Conservation (phyloP, 92 coral and sea anemone species). For the Heliopora coerulea region DNA sequence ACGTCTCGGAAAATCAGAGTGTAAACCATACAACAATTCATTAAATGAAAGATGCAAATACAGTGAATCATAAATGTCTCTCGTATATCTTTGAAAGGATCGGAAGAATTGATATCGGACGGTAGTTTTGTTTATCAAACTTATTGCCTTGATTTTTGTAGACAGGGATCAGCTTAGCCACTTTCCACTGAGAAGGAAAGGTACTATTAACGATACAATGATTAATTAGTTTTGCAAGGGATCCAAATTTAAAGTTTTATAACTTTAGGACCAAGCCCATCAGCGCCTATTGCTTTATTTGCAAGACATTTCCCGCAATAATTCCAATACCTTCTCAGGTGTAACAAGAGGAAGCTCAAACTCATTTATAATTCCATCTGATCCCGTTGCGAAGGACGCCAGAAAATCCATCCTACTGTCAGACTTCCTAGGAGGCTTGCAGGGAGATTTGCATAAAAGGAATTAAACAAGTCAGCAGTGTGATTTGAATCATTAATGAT, state of each 20-base stretch:
- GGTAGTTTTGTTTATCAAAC: slow-evolving; percentile 5
- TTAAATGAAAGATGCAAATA: slow-evolving; percentile 5
- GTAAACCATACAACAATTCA: slow-evolving; percentile 34
- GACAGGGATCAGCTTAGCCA: slow-evolving; percentile 20
- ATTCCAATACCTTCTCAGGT: slow-evolving; percentile 22
- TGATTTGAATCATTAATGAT: slow-evolving; percentile 20
- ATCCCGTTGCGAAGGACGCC: background rate
- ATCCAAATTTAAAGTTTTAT: slow-evolving; percentile 1
- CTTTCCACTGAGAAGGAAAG: slow-evolving; percentile 29
- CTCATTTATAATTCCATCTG: background rate
- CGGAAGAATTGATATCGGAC: slow-evolving; percentile 18
- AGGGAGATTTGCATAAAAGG: slow-evolving; percentile 2
- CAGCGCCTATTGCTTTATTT: slow-evolving; percentile 37
- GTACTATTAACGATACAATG: slow-evolving; percentile 25
- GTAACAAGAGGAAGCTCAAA: slow-evolving; percentile 33
- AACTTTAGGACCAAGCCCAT: slow-evolving; percentile 27
- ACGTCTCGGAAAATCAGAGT: slow-evolving; percentile 35
- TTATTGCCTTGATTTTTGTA: slow-evolving; percentile 12
- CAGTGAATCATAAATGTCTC: slow-evolving; percentile 19
- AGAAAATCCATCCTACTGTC: too few species aligned
- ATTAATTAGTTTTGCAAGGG: slow-evolving; percentile 15
- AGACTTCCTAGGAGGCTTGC: background rate
- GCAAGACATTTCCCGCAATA: slow-evolving; percentile 40
- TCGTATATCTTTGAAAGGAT: slow-evolving; percentile 19
- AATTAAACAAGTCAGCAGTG: slow-evolving; percentile 19